Conservation (phyloP, 2,113 vertebrate genomes). For the Marcusenius ussheri region DNA sequence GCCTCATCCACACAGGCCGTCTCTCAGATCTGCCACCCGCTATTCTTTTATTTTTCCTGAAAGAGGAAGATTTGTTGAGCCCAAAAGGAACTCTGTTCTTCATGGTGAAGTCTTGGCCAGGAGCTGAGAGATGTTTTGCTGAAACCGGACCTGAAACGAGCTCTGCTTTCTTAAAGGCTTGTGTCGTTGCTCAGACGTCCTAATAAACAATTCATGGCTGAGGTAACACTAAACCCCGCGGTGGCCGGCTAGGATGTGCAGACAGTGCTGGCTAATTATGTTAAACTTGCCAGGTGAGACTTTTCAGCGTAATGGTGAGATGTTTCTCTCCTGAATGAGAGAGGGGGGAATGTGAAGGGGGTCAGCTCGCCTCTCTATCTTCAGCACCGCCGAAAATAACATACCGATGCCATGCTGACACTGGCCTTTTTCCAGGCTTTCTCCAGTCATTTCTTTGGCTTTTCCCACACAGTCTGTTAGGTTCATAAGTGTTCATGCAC, state of each 20-base stretch:
- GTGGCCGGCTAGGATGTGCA: not conserved
- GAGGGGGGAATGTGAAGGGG: not conserved
- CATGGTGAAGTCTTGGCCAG: not conserved
- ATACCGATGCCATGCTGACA: not conserved
- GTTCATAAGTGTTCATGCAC: not conserved
- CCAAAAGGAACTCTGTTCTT: not conserved
- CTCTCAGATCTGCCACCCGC: not conserved
- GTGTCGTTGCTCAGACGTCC: not conserved
- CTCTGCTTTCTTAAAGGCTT: not conserved
- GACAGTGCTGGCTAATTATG: not conserved
- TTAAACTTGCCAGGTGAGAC: not conserved
- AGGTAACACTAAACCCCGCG: not conserved
- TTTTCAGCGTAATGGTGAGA: not conserved
- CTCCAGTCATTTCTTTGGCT: not conserved
- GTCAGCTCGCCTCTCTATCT: not conserved
- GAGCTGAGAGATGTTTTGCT: not conserved
- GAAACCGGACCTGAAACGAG: not conserved
- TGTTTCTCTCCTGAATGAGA: not conserved
- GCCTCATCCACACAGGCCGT: not conserved
- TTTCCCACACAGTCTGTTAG: not conserved
- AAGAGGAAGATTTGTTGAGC: not conserved
- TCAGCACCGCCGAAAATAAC: not conserved
- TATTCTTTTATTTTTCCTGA: not conserved
- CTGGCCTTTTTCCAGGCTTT: not conserved
- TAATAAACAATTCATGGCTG: not conserved